phyloP scores from a whole-genome alignment of 2,113 vertebrate genomes.

The Psittacula cyanocephala region DNA sequence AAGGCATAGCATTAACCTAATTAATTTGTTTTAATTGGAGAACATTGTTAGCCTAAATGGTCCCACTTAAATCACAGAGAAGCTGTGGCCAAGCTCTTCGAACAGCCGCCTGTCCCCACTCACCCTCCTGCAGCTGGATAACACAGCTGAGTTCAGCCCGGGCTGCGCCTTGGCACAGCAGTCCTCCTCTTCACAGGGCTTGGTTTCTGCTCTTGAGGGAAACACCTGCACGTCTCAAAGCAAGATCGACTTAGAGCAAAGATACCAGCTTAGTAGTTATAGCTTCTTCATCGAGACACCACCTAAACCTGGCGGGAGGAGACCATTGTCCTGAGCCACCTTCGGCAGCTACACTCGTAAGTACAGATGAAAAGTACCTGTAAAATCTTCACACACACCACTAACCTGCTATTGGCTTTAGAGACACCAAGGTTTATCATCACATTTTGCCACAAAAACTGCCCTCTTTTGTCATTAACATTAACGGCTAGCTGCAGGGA shows the following conservation, averaged over 20 bases:
- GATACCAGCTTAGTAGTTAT: neutral
- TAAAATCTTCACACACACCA: neutral
- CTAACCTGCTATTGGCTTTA: neutral
- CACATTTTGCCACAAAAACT: neutral
- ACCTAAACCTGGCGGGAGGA: neutral
- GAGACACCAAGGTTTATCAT: neutral
- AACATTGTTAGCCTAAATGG: neutral
- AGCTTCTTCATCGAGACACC: neutral
- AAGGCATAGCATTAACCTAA: slow-evolving; percentile 1
- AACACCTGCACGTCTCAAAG: slow-evolving; percentile 25
- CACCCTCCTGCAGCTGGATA: neutral
- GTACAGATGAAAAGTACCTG: neutral
- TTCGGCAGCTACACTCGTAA: neutral
- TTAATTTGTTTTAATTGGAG: slow-evolving; percentile 4
- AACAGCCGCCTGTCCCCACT: neutral
- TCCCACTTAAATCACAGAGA: neutral
- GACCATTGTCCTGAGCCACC: neutral
- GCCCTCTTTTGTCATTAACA: rapidly evolving
- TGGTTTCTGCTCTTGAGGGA: slow-evolving; percentile 42
- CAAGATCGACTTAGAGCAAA: neutral
- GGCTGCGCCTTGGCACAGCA: neutral
- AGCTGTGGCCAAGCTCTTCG: neutral
- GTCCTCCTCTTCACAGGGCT: neutral
- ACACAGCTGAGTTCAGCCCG: neutral
- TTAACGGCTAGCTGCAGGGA: neutral